These are phyloP conservation scores for Baronia brevicornis DNA, from an alignment of 2,888 invertebrate species.

Conservation along the genomic window DNA sequence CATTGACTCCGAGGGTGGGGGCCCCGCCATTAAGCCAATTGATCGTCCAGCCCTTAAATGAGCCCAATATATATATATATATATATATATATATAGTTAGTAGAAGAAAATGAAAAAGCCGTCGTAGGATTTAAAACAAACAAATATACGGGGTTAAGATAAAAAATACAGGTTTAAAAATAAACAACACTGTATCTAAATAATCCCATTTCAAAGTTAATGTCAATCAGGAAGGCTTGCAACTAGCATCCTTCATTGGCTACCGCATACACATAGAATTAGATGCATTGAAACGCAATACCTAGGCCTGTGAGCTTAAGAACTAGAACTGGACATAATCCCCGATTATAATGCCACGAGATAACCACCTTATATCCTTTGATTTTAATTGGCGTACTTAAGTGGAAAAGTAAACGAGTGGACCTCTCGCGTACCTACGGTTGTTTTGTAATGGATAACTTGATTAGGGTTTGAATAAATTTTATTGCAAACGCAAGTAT, in stretches of 20 bases:
- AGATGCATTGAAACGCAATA: conserved; percentile 23
- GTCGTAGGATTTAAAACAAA: too few relatives aligned
- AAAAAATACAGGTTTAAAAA: neutral
- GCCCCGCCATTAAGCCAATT: too few relatives aligned
- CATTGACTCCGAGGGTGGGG: too few relatives aligned
- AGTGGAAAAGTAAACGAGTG: conserved; percentile 20
- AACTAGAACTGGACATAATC: conserved; percentile 31
- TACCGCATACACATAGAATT: conserved; percentile 10
- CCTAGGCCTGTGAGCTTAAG: conserved; percentile 17
- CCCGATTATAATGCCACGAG: conserved; percentile 39
- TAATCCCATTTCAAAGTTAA: conserved; percentile 9
- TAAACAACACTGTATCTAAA: conserved; percentile 10
- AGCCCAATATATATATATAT: too few relatives aligned
- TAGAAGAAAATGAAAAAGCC: too few relatives aligned
- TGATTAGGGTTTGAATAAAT: conserved; percentile 16
- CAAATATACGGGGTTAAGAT: too few relatives aligned
- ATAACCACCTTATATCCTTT: conserved; percentile 34
- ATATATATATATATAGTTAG: too few relatives aligned
- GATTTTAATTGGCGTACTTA: conserved; percentile 31
- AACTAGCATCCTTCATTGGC: too few relatives aligned
- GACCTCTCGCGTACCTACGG: conserved; percentile 16
- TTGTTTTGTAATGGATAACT: conserved; percentile 15
- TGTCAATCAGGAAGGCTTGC: conserved; percentile 5
- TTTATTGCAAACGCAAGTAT: conserved; percentile 14
- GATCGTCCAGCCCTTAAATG: too few relatives aligned